phyloP scores from a whole-genome alignment of 2,113 vertebrate species.

The Serinus canaria region DNA sequence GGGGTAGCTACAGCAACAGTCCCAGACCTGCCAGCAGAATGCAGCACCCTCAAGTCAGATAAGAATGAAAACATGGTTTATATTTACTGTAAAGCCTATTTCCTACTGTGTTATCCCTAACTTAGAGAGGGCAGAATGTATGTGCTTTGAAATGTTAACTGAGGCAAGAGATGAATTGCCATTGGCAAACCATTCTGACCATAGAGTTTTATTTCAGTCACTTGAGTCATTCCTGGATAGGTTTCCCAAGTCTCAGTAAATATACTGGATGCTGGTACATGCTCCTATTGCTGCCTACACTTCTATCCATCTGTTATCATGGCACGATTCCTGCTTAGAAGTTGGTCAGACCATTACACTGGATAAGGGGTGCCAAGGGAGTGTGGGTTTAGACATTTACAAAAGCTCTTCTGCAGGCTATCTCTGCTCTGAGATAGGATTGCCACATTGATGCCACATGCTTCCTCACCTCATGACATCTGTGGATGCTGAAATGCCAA shows the following conservation, averaged over 20 bases:
- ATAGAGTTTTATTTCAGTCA: constrained; percentile 36
- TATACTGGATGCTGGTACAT: constrained; percentile 22
- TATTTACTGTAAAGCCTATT: neutral
- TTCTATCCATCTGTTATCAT: constrained; percentile 57
- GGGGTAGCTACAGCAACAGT: neutral
- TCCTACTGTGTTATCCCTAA: neutral
- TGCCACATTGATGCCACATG: constrained; percentile 20
- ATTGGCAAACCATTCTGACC: neutral
- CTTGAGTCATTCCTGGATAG: constrained; percentile 37
- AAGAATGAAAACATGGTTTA: neutral
- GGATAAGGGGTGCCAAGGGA: constrained; percentile 15
- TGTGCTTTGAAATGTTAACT: neutral
- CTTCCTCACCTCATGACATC: constrained; percentile 26
- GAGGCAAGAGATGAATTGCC: neutral
- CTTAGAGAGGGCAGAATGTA: neutral
- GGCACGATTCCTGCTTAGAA: constrained; percentile 46
- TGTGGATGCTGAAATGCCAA: constrained; percentile 26
- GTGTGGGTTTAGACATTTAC: constrained; percentile 11
- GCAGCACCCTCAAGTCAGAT: neutral
- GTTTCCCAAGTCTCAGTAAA: constrained; percentile 36
- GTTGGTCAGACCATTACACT: constrained; percentile 14
- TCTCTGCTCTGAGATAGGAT: neutral
- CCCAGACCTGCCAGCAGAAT: neutral
- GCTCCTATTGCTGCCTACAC: constrained; percentile 53
- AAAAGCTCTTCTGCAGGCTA: constrained; percentile 5